Conservation (phyloP, 1,140 invertebrate genomes). For the Drosophila varians region DNA sequence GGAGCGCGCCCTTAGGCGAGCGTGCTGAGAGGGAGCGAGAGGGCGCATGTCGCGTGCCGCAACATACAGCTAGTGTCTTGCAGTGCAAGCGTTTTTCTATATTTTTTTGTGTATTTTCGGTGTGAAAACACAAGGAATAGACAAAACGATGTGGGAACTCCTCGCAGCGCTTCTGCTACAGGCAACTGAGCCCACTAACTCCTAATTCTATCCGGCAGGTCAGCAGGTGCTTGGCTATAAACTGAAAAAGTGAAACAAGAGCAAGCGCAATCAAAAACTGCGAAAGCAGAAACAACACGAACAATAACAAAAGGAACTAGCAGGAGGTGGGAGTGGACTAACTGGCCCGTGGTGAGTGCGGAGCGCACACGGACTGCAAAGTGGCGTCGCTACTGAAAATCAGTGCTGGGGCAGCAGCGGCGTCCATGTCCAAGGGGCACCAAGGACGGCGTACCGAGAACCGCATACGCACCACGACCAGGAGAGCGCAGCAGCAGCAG, state of each 20-base stretch:
- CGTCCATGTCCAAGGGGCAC: conserved; percentile 69
- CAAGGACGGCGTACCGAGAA: conserved; percentile 36
- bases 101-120: conserved; percentile 76
- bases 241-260: conserved; percentile 21
- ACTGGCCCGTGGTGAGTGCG: conserved; percentile 59
- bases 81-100: conserved; percentile 59
- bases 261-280: conserved; percentile 1
- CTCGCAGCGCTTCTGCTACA: background rate
- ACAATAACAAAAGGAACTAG: conserved; percentile 51
- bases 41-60: conserved; percentile 36
- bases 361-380: conserved; percentile 75
- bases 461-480: conserved; percentile 38
- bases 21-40: conserved; percentile 58
- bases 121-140: conserved; percentile 54
- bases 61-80: conserved; percentile 46
- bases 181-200: background rate
- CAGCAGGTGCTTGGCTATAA: conserved; percentile 20
- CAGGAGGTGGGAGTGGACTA: conserved; percentile 25
- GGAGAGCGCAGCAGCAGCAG: conserved; percentile 65
- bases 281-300: conserved; percentile 47
- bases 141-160: conserved; percentile 36
- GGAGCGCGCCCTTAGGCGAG: conserved; percentile 74
- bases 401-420: conserved; percentile 77
- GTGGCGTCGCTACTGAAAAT: conserved; percentile 75
- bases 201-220: conserved; percentile 8